Evolutionary conservation across 2,888 invertebrate species (phyloP).

Genomic region (Limnephilus auricula): DNA sequence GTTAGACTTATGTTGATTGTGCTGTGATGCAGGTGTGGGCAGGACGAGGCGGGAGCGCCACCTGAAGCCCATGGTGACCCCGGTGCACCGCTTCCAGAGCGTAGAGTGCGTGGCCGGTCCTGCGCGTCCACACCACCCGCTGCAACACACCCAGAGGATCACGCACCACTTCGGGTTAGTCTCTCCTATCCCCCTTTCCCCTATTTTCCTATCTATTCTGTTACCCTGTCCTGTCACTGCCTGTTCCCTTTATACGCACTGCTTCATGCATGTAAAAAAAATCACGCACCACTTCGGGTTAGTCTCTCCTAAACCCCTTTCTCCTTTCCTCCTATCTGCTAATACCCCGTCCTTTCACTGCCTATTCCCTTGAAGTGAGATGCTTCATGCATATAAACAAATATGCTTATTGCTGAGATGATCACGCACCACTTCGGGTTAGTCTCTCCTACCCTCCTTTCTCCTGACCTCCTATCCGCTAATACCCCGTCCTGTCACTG

Average conservation of each 20-base stretch:
- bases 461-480: no score
- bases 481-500: no score
- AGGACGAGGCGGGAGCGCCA: constrained; percentile 68
- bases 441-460: neutral
- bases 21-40: constrained; percentile 72
- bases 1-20: neutral
- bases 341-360: no score
- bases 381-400: no score
- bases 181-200: neutral
- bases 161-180: constrained; percentile 20
- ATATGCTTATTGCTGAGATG: constrained; percentile 55
- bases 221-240: no score
- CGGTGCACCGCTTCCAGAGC: constrained; percentile 84
- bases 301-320: neutral
- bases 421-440: constrained; percentile 10
- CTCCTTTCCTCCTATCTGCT: no score
- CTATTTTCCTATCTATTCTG: neutral
- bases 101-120: constrained; percentile 77
- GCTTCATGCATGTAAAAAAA: no score
- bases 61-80: constrained; percentile 84
- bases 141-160: constrained; percentile 66
- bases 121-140: constrained; percentile 71
- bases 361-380: no score
- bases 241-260: no score
- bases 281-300: neutral